A percentile compares a stretch with the other conserved stretches of the same genome.
These are phyloP conservation scores for Epicauta chinensis DNA, from an alignment of 1,140 invertebrate species.

Conservation along the genomic window DNA sequence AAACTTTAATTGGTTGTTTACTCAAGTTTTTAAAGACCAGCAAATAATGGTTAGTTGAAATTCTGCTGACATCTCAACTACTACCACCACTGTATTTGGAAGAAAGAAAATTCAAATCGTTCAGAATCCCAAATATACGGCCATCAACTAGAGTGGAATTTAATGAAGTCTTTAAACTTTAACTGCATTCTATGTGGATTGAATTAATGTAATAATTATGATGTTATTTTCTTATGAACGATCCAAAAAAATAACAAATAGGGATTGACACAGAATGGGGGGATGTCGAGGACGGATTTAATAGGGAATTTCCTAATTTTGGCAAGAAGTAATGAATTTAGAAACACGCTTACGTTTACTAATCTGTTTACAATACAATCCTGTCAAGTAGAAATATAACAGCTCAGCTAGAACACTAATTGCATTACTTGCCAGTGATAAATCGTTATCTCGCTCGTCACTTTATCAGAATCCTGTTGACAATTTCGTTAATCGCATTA, in stretches of 20 bases:
- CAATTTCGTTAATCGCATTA: constrained; percentile 17
- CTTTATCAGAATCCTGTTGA: constrained; percentile 17
- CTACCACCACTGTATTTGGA: no score
- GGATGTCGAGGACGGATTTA: no score
- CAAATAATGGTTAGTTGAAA: constrained; percentile 10
- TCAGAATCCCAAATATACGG: no score
- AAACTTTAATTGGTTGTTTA: constrained; percentile 17
- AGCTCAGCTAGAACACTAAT: constrained; percentile 17
- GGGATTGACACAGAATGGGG: no score
- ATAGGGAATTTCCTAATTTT: no score
- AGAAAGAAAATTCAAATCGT: no score
- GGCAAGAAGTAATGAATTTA: constrained; percentile 8
- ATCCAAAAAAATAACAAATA: no score
- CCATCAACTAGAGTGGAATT: no score
- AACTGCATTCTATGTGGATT: no score
- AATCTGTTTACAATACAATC: constrained; percentile 19
- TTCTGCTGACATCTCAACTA: constrained; percentile 11
- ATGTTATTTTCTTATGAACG: no score
- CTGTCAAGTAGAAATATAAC: constrained; percentile 18
- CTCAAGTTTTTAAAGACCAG: constrained; percentile 5
- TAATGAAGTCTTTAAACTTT: no score
- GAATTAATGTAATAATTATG: no score
- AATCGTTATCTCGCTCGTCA: constrained; percentile 17
- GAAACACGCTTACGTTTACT: constrained; percentile 17
- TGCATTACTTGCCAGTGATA: constrained; percentile 18